Percentiles rank a stretch among this genome's conserved stretches.
Conservation (phyloP, 2,888 invertebrate genomes). For the Hydrotaea diabolus region DNA sequence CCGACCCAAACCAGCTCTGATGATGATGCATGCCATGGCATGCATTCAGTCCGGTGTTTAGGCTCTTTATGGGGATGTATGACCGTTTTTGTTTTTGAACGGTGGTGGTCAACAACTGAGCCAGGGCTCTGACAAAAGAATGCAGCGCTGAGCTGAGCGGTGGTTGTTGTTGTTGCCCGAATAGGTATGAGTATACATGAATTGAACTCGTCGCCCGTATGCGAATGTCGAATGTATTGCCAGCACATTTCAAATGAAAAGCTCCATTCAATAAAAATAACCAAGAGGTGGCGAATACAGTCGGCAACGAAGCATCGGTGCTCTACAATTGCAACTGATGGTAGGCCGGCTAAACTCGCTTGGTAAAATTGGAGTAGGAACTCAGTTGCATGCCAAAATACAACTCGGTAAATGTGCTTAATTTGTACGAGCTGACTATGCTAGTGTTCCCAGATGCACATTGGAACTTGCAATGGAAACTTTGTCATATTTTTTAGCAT, state of each 20-base stretch:
- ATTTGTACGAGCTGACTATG: too few relatives aligned
- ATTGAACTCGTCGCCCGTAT: slow-evolving; percentile 30
- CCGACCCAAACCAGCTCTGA: neutral
- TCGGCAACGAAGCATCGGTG: neutral
- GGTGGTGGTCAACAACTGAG: neutral
- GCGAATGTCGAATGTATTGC: slow-evolving; percentile 18
- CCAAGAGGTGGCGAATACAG: neutral
- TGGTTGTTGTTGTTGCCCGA: slow-evolving; percentile 27
- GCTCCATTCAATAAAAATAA: slow-evolving; percentile 26
- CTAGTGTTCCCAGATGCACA: too few relatives aligned
- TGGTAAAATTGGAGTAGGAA: too few relatives aligned
- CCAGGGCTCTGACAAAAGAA: slow-evolving; percentile 17
- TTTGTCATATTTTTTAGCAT: too few relatives aligned
- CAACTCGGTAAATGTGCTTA: too few relatives aligned
- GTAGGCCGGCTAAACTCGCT: too few relatives aligned
- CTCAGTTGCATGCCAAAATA: too few relatives aligned
- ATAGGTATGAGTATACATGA: slow-evolving; percentile 26
- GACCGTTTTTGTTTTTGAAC: too few relatives aligned
- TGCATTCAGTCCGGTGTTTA: slow-evolving; percentile 34
- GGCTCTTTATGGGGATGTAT: neutral
- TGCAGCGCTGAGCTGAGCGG: slow-evolving; percentile 40
- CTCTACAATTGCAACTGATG: neutral
- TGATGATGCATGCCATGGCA: slow-evolving; percentile 38
- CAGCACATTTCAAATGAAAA: slow-evolving; percentile 16
- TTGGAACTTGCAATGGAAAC: too few relatives aligned